These are phyloP conservation scores for Caenorhabditis brenneri DNA, from an alignment of 1,140 invertebrate species.

Conservation along the genomic window DNA sequence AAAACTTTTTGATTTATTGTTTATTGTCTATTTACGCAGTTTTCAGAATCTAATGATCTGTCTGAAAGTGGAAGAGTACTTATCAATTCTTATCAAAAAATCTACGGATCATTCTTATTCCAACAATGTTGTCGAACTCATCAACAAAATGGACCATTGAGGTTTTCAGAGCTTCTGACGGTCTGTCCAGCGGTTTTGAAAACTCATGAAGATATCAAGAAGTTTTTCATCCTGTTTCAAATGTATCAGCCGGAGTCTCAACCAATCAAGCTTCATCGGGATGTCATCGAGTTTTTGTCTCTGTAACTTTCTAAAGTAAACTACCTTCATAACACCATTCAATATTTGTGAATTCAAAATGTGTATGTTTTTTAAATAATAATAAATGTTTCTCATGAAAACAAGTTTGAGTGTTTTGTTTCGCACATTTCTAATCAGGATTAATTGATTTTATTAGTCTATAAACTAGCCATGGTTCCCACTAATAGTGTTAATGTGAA, in stretches of 20 bases:
- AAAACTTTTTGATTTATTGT: background rate
- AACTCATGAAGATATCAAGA: background rate
- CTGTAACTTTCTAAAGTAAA: too few species aligned
- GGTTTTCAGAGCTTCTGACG: background rate
- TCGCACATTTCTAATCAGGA: too few species aligned
- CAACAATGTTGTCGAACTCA: background rate
- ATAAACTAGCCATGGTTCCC: too few species aligned
- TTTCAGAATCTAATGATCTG: background rate
- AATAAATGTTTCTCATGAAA: too few species aligned
- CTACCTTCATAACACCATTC: too few species aligned
- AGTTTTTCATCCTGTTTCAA: background rate
- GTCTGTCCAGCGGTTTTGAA: background rate
- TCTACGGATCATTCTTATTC: background rate
- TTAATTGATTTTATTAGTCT: too few species aligned
- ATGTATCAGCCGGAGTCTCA: background rate
- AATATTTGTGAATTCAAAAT: too few species aligned
- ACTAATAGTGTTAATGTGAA: too few species aligned
- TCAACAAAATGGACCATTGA: background rate
- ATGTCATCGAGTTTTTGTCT: background rate
- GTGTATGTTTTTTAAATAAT: too few species aligned
- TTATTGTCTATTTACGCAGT: background rate
- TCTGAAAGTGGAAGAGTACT: background rate
- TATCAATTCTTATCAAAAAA: background rate
- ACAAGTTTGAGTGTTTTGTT: too few species aligned
- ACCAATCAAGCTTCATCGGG: background rate